Percentiles rank a stretch among this genome's conserved stretches.
phyloP scores from a whole-genome alignment of 2,113 vertebrate species.

The Chloroceryle aenea region DNA sequence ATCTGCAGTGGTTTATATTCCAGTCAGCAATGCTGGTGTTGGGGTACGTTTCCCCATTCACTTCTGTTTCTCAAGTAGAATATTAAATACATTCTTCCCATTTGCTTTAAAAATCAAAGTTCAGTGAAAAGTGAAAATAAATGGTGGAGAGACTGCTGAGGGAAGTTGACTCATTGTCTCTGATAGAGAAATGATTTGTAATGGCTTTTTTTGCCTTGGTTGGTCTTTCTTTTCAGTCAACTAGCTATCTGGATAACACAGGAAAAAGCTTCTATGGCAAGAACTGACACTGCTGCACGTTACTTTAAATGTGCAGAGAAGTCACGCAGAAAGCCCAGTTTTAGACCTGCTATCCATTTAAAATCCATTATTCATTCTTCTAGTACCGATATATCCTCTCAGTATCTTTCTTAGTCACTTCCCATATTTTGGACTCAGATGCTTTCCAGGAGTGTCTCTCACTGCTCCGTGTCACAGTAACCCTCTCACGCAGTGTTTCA shows the following conservation, averaged over 20 bases:
- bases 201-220: conserved; percentile 32
- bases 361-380: not conserved
- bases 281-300: not conserved
- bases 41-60: not conserved
- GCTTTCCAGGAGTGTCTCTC: not conserved
- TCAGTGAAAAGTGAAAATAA: conserved; percentile 12
- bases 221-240: conserved; percentile 16
- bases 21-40: not conserved
- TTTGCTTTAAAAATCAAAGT: conserved; percentile 27
- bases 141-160: not conserved
- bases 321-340: not conserved
- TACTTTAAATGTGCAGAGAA: conserved; percentile 1
- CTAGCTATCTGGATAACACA: not conserved
- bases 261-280: conserved; percentile 20
- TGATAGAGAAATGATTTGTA: conserved; percentile 17
- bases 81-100: not conserved
- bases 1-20: conserved; percentile 1
- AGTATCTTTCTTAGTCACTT: not conserved
- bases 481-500: not conserved
- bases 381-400: not conserved
- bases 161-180: conserved; percentile 12
- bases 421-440: not conserved
- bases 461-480: not conserved
- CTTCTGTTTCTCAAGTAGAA: conserved; percentile 2
- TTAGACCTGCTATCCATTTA: not conserved